Percentiles rank a stretch among this genome's conserved stretches.
Conservation (phyloP, 2,888 invertebrate genomes). For the Stratiomys singularior region DNA sequence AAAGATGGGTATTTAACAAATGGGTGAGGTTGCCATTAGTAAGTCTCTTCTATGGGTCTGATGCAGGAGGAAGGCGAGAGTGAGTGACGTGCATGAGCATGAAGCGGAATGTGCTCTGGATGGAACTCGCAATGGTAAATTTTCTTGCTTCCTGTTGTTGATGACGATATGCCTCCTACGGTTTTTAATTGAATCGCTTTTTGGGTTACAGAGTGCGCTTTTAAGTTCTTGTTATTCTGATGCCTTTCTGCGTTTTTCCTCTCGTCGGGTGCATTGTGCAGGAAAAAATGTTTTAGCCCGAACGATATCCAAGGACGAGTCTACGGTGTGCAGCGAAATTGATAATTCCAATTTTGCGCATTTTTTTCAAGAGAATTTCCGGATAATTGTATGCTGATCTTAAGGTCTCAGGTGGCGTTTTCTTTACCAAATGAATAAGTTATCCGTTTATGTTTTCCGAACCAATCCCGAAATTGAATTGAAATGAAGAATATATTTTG, state of each 20-base stretch:
- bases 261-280: neutral
- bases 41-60: neutral
- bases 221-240: slow-evolving; percentile 19
- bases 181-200: slow-evolving; percentile 44
- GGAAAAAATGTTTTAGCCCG: slow-evolving; percentile 4
- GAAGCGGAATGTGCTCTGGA: neutral
- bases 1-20: slow-evolving; percentile 41
- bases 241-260: neutral
- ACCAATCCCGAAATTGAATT: neutral
- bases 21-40: slow-evolving; percentile 26
- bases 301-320: neutral
- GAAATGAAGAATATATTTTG: too few relatives aligned
- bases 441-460: too few relatives aligned
- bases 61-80: neutral
- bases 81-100: neutral
- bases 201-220: slow-evolving; percentile 41
- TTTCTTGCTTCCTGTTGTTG: slow-evolving; percentile 46
- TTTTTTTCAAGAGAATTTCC: too few relatives aligned
- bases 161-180: slow-evolving; percentile 44
- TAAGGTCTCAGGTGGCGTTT: too few relatives aligned
- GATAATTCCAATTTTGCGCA: too few relatives aligned
- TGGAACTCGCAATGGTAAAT: slow-evolving; percentile 30
- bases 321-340: neutral
- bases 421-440: too few relatives aligned
- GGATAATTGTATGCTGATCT: too few relatives aligned